These are phyloP conservation scores for Centropus bengalensis DNA, from an alignment of 2,113 vertebrate genomes.

Conservation along the genomic window DNA sequence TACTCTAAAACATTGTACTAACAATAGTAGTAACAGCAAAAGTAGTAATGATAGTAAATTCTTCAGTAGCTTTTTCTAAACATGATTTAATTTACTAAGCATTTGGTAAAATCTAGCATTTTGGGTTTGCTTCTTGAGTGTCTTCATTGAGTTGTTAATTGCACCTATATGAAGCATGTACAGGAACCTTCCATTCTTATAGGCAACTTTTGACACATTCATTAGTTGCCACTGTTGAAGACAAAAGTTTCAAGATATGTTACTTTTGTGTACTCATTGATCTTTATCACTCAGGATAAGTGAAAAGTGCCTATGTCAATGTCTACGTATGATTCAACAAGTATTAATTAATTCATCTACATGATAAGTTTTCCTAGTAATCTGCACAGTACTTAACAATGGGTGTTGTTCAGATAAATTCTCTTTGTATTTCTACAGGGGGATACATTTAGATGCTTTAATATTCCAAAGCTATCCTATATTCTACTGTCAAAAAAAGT, in stretches of 20 bases:
- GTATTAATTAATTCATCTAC: neutral
- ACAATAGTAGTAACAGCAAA: neutral
- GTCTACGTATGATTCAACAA: neutral
- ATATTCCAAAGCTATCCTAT: neutral
- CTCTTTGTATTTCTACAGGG: neutral
- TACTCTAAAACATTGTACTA: neutral
- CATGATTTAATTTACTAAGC: neutral
- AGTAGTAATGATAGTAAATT: neutral
- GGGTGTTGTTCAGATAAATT: neutral
- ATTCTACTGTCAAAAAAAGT: neutral
- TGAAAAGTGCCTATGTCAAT: neutral
- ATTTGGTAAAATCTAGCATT: neutral
- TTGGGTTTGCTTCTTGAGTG: neutral
- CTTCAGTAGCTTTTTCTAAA: neutral
- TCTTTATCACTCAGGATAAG: neutral
- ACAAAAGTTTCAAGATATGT: neutral
- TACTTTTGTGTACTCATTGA: neutral
- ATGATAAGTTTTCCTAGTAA: neutral
- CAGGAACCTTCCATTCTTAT: neutral
- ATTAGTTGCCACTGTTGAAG: neutral
- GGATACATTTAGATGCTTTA: neutral
- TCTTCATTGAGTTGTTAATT: neutral
- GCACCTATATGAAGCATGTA: neutral
- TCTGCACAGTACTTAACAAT: neutral
- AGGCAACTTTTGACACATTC: neutral